Evolutionary conservation across 2,797 vertebrate genomes (phyloP).

Genomic region (Esox lucius): DNA sequence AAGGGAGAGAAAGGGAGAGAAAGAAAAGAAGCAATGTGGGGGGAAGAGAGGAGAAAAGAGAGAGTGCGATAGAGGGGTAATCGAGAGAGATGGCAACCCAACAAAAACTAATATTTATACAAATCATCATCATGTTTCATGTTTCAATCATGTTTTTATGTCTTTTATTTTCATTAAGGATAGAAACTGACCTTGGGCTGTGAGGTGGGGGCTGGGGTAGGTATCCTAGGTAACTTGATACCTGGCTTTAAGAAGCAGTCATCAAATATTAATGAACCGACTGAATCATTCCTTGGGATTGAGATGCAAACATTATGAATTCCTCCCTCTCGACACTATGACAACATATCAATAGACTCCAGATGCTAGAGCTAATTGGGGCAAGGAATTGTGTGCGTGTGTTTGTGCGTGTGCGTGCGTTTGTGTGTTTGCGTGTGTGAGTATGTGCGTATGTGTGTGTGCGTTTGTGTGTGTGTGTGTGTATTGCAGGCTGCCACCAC

Average conservation of each 20-base stretch:
- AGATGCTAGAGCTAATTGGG: constrained; percentile 59
- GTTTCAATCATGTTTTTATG: no score
- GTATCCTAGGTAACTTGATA: constrained; percentile 32
- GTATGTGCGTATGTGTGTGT: background rate
- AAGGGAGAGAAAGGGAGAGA: constrained; percentile 18
- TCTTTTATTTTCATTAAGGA: no score
- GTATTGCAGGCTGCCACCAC: constrained; percentile 14
- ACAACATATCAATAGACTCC: constrained; percentile 55
- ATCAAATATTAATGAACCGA: constrained; percentile 61
- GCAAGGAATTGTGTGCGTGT: constrained; percentile 43
- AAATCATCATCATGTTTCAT: no score
- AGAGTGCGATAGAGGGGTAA: no score
- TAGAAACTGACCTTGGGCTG: no score
- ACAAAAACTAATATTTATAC: no score
- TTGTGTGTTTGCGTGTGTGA: background rate
- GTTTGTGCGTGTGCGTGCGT: background rate
- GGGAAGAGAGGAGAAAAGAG: no score
- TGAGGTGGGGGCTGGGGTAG: background rate
- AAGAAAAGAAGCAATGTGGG: background rate
- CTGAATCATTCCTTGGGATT: constrained; percentile 62
- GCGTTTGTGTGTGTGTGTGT: background rate
- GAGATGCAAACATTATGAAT: constrained; percentile 56
- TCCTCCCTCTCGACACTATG: constrained; percentile 36
- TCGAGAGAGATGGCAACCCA: no score
- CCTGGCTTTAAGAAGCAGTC: constrained; percentile 51